Evolutionary conservation across 1,140 invertebrate species (phyloP).

Genomic region (Battus philenor): DNA sequence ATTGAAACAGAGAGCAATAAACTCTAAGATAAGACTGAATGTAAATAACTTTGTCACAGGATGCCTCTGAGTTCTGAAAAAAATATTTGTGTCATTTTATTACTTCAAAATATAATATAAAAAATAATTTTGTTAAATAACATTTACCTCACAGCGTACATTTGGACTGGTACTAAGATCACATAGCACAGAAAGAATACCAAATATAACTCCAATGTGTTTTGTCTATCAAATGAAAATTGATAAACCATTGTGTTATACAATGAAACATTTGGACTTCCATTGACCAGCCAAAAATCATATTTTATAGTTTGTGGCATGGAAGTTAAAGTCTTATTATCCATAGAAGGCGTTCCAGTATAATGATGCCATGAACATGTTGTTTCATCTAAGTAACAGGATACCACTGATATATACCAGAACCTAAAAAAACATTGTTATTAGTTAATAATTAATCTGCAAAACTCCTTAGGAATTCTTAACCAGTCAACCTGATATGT

Average conservation of each 20-base stretch:
- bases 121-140: not conserved
- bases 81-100: conserved; percentile 1
- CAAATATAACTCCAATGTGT: conserved; percentile 94
- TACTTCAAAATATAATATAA: not conserved
- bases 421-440: conserved; percentile 86
- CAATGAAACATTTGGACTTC: conserved; percentile 90
- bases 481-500: too few relatives aligned
- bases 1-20: conserved; percentile 89
- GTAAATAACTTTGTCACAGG: conserved; percentile 95
- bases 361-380: conserved; percentile 91
- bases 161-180: conserved; percentile 2
- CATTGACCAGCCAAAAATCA: conserved; percentile 97
- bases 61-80: conserved; percentile 86
- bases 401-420: conserved; percentile 96
- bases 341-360: conserved; percentile 36
- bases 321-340: conserved; percentile 53
- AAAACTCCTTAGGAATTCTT: too few relatives aligned
- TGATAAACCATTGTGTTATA: conserved; percentile 94
- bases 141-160: conserved; percentile 14
- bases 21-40: conserved; percentile 89
- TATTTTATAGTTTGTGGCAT: conserved; percentile 81
- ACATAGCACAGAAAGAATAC: conserved; percentile 84
- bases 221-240: conserved; percentile 97
- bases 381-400: conserved; percentile 88
- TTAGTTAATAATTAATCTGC: too few relatives aligned